Percentiles rank a stretch among this genome's conserved stretches.
Evolutionary conservation across 2,888 invertebrate genomes (phyloP).

Genomic region (Acrobasis suavella): DNA sequence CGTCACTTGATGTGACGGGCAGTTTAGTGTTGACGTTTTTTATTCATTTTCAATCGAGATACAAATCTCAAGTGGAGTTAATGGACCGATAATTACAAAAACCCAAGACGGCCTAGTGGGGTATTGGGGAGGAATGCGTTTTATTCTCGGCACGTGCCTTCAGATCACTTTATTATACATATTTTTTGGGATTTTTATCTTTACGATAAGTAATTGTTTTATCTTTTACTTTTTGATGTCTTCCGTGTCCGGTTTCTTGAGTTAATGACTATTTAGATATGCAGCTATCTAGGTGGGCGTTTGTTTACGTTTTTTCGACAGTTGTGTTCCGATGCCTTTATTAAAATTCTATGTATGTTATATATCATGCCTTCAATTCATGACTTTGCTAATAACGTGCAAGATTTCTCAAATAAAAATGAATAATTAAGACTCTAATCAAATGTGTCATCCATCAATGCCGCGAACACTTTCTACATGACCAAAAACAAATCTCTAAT

Average conservation of each 20-base stretch:
- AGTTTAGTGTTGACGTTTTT: background rate
- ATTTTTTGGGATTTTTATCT: conserved; percentile 61
- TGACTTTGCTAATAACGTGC: conserved; percentile 34
- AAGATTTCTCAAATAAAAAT: conserved; percentile 36
- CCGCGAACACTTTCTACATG: conserved; percentile 62
- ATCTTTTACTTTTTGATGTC: conserved; percentile 59
- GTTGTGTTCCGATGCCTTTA: background rate
- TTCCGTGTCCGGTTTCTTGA: conserved; percentile 61
- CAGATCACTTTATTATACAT: conserved; percentile 71
- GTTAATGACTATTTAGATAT: conserved; percentile 51
- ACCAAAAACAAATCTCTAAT: conserved; percentile 60
- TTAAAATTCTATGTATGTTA: background rate
- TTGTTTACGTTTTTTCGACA: conserved; percentile 49
- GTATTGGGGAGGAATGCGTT: conserved; percentile 49
- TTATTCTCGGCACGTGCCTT: conserved; percentile 67
- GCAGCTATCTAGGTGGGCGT: conserved; percentile 54
- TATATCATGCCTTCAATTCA: conserved; percentile 3
- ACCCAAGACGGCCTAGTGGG: conserved; percentile 52
- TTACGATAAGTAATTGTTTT: conserved; percentile 66
- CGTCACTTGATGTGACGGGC: background rate
- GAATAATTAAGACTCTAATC: conserved; percentile 51
- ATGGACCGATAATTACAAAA: conserved; percentile 70
- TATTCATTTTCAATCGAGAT: conserved; percentile 45
- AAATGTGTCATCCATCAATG: conserved; percentile 56
- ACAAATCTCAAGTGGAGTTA: conserved; percentile 64